A percentile compares a stretch with the other conserved stretches of the same genome.
Evolutionary conservation across 2,797 vertebrate genomes (phyloP).

Genomic region (Uromys caudimaculatus): DNA sequence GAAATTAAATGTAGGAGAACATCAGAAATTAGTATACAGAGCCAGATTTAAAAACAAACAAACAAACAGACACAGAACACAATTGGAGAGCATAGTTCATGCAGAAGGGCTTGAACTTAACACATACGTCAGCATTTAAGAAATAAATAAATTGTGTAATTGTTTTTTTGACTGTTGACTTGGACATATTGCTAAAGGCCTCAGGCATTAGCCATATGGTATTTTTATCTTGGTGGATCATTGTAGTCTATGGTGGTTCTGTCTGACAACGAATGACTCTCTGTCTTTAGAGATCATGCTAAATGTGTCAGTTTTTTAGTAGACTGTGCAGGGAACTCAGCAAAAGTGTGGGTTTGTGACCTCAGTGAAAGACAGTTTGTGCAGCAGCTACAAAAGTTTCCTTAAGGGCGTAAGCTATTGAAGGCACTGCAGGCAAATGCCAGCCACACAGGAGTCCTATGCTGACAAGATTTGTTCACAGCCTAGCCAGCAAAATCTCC

Average conservation of each 20-base stretch:
- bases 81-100: not conserved
- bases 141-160: not conserved
- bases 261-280: constrained; percentile 23
- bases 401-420: constrained; percentile 15
- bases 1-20: not conserved
- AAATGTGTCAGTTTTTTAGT: not conserved
- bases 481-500: not conserved
- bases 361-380: not conserved
- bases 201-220: not conserved
- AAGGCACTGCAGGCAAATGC: constrained; percentile 2
- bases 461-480: not conserved
- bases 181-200: constrained; percentile 13
- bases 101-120: not conserved
- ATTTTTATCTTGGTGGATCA: constrained; percentile 57
- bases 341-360: not conserved
- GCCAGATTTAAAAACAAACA: rapidly evolving
- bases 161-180: constrained; percentile 8
- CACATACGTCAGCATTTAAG: not conserved
- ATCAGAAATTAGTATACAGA: not conserved
- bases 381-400: not conserved
- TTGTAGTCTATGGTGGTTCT: constrained; percentile 26
- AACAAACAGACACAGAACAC: not conserved
- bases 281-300: not conserved
- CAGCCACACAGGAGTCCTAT: not conserved
- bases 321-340: not conserved